These are phyloP conservation scores for Lepidurus apus DNA, from an alignment of 1,140 invertebrate species.

Conservation along the genomic window DNA sequence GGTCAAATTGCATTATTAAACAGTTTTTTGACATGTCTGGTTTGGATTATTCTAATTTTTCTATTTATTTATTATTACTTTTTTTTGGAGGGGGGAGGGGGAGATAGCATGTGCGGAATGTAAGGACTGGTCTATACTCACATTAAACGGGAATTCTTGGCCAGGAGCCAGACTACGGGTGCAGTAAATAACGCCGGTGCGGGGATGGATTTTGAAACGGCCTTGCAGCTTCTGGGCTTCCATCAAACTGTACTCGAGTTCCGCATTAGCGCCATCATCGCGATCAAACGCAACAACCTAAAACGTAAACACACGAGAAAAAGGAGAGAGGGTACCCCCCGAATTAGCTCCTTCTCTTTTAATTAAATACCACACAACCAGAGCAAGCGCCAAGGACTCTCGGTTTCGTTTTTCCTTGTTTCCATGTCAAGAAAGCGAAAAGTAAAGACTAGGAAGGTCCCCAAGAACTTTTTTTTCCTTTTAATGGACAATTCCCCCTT, in stretches of 20 bases:
- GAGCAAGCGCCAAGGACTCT: constrained; percentile 27
- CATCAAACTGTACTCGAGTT: constrained; percentile 67
- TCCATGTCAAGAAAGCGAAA: too few species aligned
- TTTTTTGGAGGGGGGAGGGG: not conserved
- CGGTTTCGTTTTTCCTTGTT: too few species aligned
- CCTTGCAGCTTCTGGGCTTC: constrained; percentile 64
- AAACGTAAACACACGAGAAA: constrained; percentile 29
- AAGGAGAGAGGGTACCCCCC: not conserved
- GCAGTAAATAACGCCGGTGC: constrained; percentile 71
- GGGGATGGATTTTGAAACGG: constrained; percentile 66
- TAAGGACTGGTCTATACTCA: constrained; percentile 48
- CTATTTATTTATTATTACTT: not conserved
- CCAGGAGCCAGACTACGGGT: constrained; percentile 61
- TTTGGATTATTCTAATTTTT: too few species aligned
- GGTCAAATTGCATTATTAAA: too few species aligned
- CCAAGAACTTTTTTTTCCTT: too few species aligned
- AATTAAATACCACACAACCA: not conserved
- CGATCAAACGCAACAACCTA: constrained; percentile 79
- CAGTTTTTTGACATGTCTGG: too few species aligned
- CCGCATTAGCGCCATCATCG: constrained; percentile 74
- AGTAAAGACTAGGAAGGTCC: too few species aligned
- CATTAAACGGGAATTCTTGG: constrained; percentile 71
- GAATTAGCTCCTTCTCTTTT: not conserved
- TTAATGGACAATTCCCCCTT: too few species aligned
- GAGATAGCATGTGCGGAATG: not conserved